phyloP scores from a whole-genome alignment of 2,797 vertebrate species.

The Eulemur mongoz region DNA sequence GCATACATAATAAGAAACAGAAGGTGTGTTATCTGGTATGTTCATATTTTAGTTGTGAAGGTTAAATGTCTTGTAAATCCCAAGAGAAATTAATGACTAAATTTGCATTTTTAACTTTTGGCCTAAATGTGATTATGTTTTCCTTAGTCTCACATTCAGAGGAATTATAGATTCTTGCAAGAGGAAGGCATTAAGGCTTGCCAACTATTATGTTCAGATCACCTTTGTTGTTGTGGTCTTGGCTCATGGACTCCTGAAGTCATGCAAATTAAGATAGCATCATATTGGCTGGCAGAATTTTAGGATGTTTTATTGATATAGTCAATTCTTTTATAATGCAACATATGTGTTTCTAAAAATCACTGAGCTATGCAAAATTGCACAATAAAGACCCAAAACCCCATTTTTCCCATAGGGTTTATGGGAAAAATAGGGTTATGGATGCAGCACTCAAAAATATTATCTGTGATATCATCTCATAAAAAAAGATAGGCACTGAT shows the following conservation, averaged over 20 bases:
- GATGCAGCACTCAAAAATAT: not conserved
- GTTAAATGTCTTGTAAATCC: conserved; percentile 37
- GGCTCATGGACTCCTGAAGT: not conserved
- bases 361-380: not conserved
- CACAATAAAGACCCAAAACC: not conserved
- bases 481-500: not conserved
- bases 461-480: not conserved
- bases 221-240: not conserved
- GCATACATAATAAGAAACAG: conserved; percentile 21
- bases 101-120: conserved; percentile 49
- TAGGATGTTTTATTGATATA: not conserved
- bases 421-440: not conserved
- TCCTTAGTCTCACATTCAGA: not conserved
- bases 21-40: not conserved
- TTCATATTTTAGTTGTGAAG: conserved; percentile 26
- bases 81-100: conserved; percentile 50
- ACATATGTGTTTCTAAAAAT: not conserved
- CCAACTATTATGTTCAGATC: not conserved
- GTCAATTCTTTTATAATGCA: not conserved
- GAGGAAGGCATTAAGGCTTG: not conserved
- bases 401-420: not conserved
- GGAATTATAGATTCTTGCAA: not conserved
- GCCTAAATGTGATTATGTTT: conserved; percentile 25
- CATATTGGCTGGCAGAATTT: not conserved
- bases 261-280: not conserved